Evolutionary conservation across 2,888 invertebrate genomes (phyloP).

Genomic region (Ganaspis brasiliensis): DNA sequence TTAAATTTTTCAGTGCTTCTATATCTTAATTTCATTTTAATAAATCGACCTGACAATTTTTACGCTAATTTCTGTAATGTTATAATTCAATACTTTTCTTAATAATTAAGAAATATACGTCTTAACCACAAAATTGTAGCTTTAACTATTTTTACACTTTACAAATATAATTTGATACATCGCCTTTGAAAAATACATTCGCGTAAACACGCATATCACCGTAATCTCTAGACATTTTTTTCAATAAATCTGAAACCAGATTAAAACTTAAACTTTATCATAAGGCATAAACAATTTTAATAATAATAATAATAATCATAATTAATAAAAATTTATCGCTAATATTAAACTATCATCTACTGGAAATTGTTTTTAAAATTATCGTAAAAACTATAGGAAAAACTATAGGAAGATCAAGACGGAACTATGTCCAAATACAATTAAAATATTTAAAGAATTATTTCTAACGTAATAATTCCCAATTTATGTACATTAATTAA

Average conservation of each 20-base stretch:
- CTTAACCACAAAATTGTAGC: background rate
- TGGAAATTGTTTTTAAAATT: conserved; percentile 10
- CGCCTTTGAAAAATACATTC: conserved; percentile 77
- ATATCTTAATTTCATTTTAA: background rate
- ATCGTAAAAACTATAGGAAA: background rate
- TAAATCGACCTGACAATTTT: background rate
- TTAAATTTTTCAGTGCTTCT: background rate
- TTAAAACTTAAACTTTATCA: conserved; percentile 72
- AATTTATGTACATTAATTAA: conserved; percentile 24
- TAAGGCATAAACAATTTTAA: conserved; percentile 61
- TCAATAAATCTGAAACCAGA: conserved; percentile 72
- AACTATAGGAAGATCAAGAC: conserved; percentile 25
- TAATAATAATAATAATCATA: conserved; percentile 63
- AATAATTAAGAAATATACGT: conserved; percentile 14
- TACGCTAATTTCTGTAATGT: background rate
- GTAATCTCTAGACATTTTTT: conserved; percentile 66
- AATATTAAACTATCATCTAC: conserved; percentile 17
- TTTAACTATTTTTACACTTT: conserved; percentile 75
- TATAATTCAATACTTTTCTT: conserved; percentile 13
- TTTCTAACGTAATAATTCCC: background rate
- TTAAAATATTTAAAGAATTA: conserved; percentile 1
- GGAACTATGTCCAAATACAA: conserved; percentile 10
- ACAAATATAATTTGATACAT: conserved; percentile 78
- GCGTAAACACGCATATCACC: conserved; percentile 63
- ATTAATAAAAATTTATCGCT: conserved; percentile 34